Evolutionary conservation across 2,797 vertebrate genomes (phyloP).

Genomic region (Hozukius guyotensis): DNA sequence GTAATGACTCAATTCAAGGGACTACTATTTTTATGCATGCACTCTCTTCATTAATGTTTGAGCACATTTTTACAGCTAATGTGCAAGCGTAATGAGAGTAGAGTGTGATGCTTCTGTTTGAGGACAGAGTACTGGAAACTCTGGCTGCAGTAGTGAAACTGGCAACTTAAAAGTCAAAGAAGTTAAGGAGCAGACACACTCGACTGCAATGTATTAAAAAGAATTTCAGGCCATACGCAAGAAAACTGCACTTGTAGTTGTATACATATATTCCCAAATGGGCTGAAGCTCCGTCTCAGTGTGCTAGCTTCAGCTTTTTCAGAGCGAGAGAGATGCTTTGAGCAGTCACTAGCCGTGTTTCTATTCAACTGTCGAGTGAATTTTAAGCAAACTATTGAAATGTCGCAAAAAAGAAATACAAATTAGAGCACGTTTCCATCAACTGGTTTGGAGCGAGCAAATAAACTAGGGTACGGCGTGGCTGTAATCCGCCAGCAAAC

Average conservation of each 20-base stretch:
- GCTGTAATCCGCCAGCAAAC: too few relatives aligned
- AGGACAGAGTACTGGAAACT: not conserved
- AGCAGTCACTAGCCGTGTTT: not conserved
- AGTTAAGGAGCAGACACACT: not conserved
- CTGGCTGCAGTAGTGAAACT: not conserved
- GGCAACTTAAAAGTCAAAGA: not conserved
- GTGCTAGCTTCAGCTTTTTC: not conserved
- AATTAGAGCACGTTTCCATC: not conserved
- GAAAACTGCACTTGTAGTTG: not conserved
- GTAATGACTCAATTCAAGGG: not conserved
- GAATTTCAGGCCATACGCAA: not conserved
- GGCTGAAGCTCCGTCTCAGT: not conserved
- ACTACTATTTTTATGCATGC: not conserved
- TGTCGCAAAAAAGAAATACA: not conserved
- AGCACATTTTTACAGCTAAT: conserved; percentile 5
- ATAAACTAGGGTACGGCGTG: too few relatives aligned
- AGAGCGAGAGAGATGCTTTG: not conserved
- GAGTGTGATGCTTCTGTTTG: not conserved
- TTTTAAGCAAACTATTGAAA: too few relatives aligned
- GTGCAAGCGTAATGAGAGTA: conserved; percentile 1
- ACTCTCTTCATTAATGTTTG: conserved; percentile 3
- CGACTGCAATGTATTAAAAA: not conserved
- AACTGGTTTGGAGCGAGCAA: not conserved
- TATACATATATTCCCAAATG: not conserved
- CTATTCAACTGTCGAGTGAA: too few relatives aligned